phyloP scores from a whole-genome alignment of 2,797 vertebrate genomes.

The Botia almorhae region DNA sequence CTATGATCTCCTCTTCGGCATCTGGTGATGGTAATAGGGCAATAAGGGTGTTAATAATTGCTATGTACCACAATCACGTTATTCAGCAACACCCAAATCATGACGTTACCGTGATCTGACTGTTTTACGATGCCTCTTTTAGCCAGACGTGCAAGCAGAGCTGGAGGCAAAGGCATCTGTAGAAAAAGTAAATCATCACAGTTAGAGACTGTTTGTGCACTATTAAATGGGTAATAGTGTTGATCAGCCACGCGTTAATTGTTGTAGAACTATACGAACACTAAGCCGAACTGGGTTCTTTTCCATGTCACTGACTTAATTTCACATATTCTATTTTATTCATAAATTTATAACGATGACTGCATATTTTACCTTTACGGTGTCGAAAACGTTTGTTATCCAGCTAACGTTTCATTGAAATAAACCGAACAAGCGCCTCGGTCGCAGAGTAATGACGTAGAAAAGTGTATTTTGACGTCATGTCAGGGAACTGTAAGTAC shows the following conservation, averaged over 20 bases:
- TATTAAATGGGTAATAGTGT: too few relatives aligned
- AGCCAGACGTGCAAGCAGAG: constrained; percentile 88
- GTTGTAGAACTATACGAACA: neutral
- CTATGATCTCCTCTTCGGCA: constrained; percentile 91
- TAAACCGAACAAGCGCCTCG: neutral
- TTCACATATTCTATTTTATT: neutral
- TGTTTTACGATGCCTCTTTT: constrained; percentile 92
- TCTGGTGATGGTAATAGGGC: constrained; percentile 66
- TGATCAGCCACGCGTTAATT: constrained; percentile 26
- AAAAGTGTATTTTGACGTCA: neutral
- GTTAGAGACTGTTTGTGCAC: too few relatives aligned
- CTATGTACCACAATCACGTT: neutral
- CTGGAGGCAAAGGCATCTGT: constrained; percentile 88
- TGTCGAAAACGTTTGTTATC: neutral
- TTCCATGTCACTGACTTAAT: neutral
- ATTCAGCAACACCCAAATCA: too few relatives aligned
- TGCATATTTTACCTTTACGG: constrained; percentile 38
- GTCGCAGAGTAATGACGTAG: constrained; percentile 46
- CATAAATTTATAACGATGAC: neutral
- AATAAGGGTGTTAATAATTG: too few relatives aligned
- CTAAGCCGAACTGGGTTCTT: neutral
- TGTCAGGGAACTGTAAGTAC: neutral
- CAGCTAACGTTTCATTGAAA: constrained; percentile 38
- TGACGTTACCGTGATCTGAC: constrained; percentile 83
- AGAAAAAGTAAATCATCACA: neutral